Evolutionary conservation across 2,113 vertebrate species (phyloP).

Genomic region (Microtus ochrogaster): DNA sequence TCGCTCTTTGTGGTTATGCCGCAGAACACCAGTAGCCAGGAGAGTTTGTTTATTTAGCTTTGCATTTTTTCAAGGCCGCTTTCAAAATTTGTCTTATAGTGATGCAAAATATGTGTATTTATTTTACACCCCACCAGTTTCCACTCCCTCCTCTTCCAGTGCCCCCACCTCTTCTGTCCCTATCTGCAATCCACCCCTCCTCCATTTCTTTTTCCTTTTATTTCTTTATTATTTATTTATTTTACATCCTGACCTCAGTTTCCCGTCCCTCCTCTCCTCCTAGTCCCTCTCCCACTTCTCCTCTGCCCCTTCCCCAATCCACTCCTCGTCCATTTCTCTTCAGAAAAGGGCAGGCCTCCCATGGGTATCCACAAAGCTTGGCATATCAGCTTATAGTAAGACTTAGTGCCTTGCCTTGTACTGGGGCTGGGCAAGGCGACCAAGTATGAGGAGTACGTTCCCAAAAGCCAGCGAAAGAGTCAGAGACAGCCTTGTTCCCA

Average conservation of each 20-base stretch:
- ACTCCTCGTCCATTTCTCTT: background rate
- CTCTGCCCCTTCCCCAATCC: no score
- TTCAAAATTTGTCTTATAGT: background rate
- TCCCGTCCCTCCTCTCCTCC: background rate
- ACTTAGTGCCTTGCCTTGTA: background rate
- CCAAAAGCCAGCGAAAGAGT: background rate
- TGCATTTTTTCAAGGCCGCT: background rate
- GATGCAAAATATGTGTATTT: background rate
- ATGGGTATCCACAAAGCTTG: background rate
- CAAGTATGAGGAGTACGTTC: background rate
- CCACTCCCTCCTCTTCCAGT: background rate
- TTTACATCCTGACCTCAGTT: background rate
- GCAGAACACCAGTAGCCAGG: background rate
- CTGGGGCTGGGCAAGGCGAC: background rate
- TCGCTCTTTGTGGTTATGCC: background rate
- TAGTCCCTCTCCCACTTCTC: no score
- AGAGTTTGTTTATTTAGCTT: background rate
- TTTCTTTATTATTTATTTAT: no score
- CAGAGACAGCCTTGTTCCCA: background rate
- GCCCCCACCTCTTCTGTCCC: no score
- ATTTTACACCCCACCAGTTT: background rate
- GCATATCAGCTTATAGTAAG: background rate
- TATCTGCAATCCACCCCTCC: no score
- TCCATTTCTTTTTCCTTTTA: no score
- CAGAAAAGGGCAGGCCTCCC: background rate